A percentile compares a stretch with the other conserved stretches of the same genome.
Evolutionary conservation across 92 coral and sea anemone species (phyloP).

Genomic region (Porites evermanni): DNA sequence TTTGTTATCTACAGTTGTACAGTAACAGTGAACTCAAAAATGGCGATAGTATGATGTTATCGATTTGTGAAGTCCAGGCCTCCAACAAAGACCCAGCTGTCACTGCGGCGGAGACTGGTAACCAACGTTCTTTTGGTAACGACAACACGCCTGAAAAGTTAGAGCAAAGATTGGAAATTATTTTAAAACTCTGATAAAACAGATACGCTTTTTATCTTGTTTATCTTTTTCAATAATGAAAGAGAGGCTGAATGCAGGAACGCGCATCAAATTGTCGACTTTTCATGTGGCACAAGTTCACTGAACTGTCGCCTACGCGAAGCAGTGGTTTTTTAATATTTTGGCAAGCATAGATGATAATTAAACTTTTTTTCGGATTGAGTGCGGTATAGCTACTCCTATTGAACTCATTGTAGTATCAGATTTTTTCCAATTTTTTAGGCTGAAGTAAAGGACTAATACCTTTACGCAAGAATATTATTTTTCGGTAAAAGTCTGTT

Average conservation of each 20-base stretch:
- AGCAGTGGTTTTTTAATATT: no score
- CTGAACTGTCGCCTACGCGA: no score
- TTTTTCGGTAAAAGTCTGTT: no score
- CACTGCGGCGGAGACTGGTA: slow-evolving; percentile 55
- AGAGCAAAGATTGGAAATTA: not conserved
- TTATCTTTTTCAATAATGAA: no score
- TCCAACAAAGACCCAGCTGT: slow-evolving; percentile 81
- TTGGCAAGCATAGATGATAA: no score
- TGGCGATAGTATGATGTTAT: slow-evolving; percentile 87
- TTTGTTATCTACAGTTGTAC: slow-evolving; percentile 36
- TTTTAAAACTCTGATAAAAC: not conserved
- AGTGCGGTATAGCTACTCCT: no score
- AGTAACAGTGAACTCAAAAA: slow-evolving; percentile 77
- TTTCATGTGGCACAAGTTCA: no score
- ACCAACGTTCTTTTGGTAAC: slow-evolving; percentile 56
- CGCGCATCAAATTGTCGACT: not conserved
- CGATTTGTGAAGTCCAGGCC: slow-evolving; percentile 95
- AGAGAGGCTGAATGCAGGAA: not conserved
- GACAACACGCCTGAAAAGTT: slow-evolving; percentile 55
- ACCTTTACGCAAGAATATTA: no score
- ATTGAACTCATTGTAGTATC: no score
- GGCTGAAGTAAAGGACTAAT: no score
- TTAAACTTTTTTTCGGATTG: no score
- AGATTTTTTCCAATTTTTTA: no score
- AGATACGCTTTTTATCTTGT: not conserved